A percentile compares a stretch with the other conserved stretches of the same genome.
Conservation (phyloP, 2,113 vertebrate genomes). For the Tetraodon nigroviridis region DNA sequence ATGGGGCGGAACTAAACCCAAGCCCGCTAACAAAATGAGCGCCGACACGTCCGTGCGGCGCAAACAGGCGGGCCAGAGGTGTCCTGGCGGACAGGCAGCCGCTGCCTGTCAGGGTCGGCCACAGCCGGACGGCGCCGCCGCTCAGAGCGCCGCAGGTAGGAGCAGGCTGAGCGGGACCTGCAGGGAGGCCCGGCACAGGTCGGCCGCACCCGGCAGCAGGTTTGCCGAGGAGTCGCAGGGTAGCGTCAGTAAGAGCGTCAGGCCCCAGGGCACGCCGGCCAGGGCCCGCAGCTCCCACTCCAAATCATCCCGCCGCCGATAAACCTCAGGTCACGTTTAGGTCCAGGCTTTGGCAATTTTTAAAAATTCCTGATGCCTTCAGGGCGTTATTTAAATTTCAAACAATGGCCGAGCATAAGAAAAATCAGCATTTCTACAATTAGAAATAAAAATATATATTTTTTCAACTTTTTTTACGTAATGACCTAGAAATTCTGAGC, state of each 20-base stretch:
- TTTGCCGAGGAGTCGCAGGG: conserved; percentile 33
- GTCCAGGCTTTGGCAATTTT: too few relatives aligned
- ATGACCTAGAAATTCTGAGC: too few relatives aligned
- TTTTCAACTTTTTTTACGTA: too few relatives aligned
- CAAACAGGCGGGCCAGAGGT: conserved; percentile 37
- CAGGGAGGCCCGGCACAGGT: conserved; percentile 49
- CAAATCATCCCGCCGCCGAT: conserved; percentile 42
- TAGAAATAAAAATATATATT: too few relatives aligned
- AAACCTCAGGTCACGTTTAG: too few relatives aligned
- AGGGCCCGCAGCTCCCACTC: conserved; percentile 49
- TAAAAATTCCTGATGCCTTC: too few relatives aligned
- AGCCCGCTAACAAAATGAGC: conserved; percentile 32
- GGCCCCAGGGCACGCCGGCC: conserved; percentile 25
- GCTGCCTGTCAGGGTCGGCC: conserved; percentile 6
- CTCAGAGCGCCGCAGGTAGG: conserved; percentile 20
- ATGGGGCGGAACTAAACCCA: conserved; percentile 31
- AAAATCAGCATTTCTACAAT: too few relatives aligned
- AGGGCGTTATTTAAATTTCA: too few relatives aligned
- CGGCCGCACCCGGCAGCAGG: conserved; percentile 25
- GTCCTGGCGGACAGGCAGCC: conserved; percentile 35
- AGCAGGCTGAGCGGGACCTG: conserved; percentile 26
- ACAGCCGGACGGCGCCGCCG: not conserved
- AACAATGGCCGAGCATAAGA: too few relatives aligned
- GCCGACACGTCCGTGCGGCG: conserved; percentile 47
- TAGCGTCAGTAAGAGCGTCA: conserved; percentile 24